Evolutionary conservation across 2,113 vertebrate species (phyloP), one percentile per base, ranked within the genome.

Genomic region (Odobenus rosmarus): DNA sequence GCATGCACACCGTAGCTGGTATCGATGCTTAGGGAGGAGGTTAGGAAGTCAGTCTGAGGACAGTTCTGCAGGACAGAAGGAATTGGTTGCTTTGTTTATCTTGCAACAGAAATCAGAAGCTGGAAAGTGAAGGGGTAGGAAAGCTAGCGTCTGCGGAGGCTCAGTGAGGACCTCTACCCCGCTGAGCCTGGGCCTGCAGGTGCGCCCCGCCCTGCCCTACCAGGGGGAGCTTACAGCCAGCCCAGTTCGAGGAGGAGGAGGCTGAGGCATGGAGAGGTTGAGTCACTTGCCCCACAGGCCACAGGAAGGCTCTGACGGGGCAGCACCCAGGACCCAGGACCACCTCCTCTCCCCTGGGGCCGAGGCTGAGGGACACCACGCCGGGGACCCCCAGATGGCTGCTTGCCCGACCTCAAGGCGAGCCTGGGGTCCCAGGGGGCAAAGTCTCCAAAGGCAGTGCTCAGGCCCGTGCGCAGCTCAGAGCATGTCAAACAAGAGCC

Each of bases 1-100:
- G 1, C 2, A 16, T 5, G 76, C 1, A 2, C 9, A 3, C 53
- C 10, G 9, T 13, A 55, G 82, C 28, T 2, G 59, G 13, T 31
- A 18, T 4, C 13, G 28, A 49, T 0, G 16, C 59, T 31, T 5
- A 19, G 28, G 31, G 82, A 49, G 39, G 16, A 16, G 36, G 36
- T 4, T 9, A 13, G 59, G 61, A 21, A 85, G 42, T 7, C 12
- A 2, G 42, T 19, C 42, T 23, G 11, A 21, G 13, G 61, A 31
- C 42, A 11, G 61, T 64, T 49, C 61, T 49, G 46, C 74, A 15
- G 15, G 72, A 49, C 42, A 16, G 46, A 33, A 10, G 28, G 76
- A 36, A 55, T 55, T 14, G 2, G 72, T 7, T 19, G 33, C 5
- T 46, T 6, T 21, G 39, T 46, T 46, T 33, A 21, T 23, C 46